Evolutionary conservation across 2,888 invertebrate genomes (phyloP), one percentile per base, ranked within the genome.

Genomic region (Meta bourneti): DNA sequence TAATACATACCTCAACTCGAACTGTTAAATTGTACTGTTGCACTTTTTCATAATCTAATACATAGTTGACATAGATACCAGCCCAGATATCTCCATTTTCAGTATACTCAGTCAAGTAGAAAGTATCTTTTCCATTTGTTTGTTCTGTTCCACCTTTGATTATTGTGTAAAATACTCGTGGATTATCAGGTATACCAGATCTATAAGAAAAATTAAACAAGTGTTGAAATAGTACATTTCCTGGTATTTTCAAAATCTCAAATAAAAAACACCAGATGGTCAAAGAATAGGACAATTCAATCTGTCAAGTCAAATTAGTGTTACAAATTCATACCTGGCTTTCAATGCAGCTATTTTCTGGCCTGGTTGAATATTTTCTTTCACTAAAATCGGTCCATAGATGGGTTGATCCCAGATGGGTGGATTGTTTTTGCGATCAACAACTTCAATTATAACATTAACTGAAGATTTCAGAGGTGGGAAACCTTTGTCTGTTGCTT

Each of bases 371-470:
- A 98, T 97, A 96, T 98, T 98, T 97, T 98, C 98, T 97, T 98
- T 97, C 96, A 98, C 97, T 97, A 97, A 97, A 97, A 98, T 98
- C 95, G 98, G 98, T 95, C 98, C 98, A 96, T 98, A 98, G 96
- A 98, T 97, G 96, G 97, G 97, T 96, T 98, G 97, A 96, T 98
- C 98, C 98, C 98, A 98, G 96, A 98, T 97, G 96, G 98, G 98
- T 96, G 97, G 98, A 97, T 98, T 99, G 97, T 98, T 98, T 95
- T 97, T 98, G 96, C 98, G 97, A 96, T 98, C 98, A 96, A 98
- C 98, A 96, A 99, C 98, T 96, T 98, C 98, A 96, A 99, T 98
- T 96, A 98, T 98, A 96, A 99, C 98, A 96, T 98, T 98, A 96
- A 98, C 99, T 95, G 98, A 97, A 96, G 98, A 97, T 96, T 98